These are phyloP conservation scores for Percopsis transmontana DNA, from an alignment of 2,113 vertebrate species.

Conservation along the genomic window DNA sequence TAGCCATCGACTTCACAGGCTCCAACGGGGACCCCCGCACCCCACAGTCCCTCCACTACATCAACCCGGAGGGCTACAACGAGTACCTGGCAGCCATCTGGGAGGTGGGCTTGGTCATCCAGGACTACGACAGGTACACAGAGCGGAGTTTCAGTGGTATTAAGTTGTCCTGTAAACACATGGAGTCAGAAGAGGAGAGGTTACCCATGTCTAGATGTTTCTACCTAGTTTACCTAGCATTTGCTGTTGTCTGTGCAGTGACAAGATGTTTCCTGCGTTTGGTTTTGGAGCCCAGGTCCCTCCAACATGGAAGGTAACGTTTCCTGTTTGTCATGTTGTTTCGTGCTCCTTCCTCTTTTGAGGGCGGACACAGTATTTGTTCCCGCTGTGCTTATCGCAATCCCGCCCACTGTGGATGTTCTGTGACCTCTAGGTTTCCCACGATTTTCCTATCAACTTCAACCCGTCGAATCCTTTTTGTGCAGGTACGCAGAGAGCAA, in stretches of 20 bases:
- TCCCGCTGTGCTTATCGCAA: neutral
- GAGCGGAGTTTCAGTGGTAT: no score
- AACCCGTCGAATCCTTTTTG: constrained; percentile 89
- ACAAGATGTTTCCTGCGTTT: constrained; percentile 97
- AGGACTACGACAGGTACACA: constrained; percentile 91
- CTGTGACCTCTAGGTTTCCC: constrained; percentile 83
- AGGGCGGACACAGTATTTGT: neutral
- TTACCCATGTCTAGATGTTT: no score
- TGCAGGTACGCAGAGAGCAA: constrained; percentile 71
- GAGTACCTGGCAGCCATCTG: constrained; percentile 95
- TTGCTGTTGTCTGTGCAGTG: constrained; percentile 73
- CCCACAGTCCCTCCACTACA: constrained; percentile 90
- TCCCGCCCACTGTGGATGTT: neutral
- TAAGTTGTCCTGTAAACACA: no score
- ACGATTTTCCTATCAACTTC: constrained; percentile 96
- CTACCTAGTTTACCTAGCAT: neutral
- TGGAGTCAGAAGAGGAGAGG: no score
- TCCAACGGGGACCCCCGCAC: constrained; percentile 90
- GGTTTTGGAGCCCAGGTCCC: constrained; percentile 96
- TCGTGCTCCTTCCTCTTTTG: neutral
- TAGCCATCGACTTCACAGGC: constrained; percentile 95
- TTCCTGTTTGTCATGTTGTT: neutral
- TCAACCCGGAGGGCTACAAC: constrained; percentile 90
- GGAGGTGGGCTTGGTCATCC: constrained; percentile 91
- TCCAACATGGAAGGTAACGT: constrained; percentile 88